Conservation (phyloP, 2,113 vertebrate genomes). For the Coturnix japonica region DNA sequence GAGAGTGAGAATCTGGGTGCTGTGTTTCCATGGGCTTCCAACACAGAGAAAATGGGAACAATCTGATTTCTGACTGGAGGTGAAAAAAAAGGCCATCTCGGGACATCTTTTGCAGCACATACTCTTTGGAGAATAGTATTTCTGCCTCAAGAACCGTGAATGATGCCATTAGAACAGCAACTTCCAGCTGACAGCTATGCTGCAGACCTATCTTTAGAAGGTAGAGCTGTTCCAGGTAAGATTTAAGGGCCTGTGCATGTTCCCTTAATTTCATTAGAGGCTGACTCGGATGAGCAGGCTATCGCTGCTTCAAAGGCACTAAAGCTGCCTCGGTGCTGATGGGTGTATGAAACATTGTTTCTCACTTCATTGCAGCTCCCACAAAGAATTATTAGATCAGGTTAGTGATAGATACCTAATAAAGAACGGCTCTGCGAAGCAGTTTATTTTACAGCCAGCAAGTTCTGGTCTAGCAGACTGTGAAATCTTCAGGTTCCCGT, state of each 20-base stretch:
- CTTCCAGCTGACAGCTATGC: neutral
- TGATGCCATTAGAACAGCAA: neutral
- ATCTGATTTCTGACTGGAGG: neutral
- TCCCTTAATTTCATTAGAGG: conserved; percentile 56
- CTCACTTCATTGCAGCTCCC: conserved; percentile 66
- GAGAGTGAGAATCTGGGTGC: neutral
- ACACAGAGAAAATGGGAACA: neutral
- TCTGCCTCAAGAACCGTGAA: neutral
- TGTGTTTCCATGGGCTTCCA: neutral
- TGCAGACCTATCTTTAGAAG: neutral
- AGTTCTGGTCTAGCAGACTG: conserved; percentile 51
- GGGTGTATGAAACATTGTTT: conserved; percentile 73
- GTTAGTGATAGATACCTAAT: conserved; percentile 62
- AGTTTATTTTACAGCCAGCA: conserved; percentile 57
- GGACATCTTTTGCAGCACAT: neutral
- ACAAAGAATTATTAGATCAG: conserved; percentile 63
- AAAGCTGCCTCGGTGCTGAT: conserved; percentile 63
- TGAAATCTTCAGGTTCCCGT: conserved; percentile 51
- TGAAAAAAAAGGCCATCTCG: neutral
- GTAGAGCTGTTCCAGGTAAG: conserved; percentile 29
- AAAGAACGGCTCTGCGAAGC: conserved; percentile 56
- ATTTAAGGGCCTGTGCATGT: conserved; percentile 17
- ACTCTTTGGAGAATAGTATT: neutral
- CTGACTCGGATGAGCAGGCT: conserved; percentile 38
- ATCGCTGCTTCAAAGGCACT: conserved; percentile 44